Evolutionary conservation across 2,888 invertebrate species (phyloP), one percentile per base, ranked within the genome.

Genomic region (Drosophila longiperda): DNA sequence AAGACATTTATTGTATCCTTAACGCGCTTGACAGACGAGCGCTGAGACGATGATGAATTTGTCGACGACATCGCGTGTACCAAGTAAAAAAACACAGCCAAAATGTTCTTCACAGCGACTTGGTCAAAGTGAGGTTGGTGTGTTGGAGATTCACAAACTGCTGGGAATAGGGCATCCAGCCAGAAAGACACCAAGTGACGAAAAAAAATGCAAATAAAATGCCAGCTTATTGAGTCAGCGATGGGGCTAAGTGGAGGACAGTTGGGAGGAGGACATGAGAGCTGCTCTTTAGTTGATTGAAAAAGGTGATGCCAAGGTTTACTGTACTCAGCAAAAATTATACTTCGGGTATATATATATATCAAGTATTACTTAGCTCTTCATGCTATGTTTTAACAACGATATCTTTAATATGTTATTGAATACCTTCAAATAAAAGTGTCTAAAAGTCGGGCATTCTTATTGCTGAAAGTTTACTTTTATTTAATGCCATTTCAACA

Each of bases 1-100:
- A 87, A 85, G 85, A 87, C 87, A 87, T 87, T 87, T 89, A 87
- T 87, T 87, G 87, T 87, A 87, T 87, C 88, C 85, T 87, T 89
- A 87, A 87, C 72, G 85, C 82, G 83, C 76, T 74, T 90, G 88
- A 84, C 90, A 88, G 89, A 83, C 83, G 88, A 84, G 89, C 80
- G 89, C 80, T 83, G 89, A 88, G 89, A 88, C 82, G 89, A 90
- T 88, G 88, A 88, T 88, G 88, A 88, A 88, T 88, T 88, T 80
- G 84, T 78, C 67, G 66, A 66, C 78, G 68, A 52, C 71, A 69
- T 61, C 80, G 80, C 64, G 58, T 71, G 45, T 45, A 36, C 53
- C 23, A 55, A 42, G 66, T 54, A 63, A 62, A 75, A 54, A 32
- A n/a, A 75, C 49, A 49, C 52, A 26, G 48, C 57, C 73, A 66